These are phyloP conservation scores for Clitarchus hookeri DNA, from an alignment of 2,888 invertebrate genomes.

Conservation along the genomic window DNA sequence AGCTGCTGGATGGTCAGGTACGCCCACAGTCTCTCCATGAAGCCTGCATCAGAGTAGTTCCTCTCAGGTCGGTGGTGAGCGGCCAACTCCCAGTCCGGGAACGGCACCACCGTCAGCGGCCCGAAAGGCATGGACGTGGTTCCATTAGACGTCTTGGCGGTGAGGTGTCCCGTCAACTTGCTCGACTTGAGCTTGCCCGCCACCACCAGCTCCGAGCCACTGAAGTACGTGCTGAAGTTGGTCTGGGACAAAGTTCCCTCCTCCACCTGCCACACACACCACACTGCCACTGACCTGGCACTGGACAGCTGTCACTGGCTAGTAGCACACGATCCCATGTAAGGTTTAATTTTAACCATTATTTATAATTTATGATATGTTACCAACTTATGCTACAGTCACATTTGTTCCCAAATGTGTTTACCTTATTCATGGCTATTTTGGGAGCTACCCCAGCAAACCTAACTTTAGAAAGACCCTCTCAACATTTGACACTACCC, in stretches of 20 bases:
- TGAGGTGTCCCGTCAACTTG: conserved; percentile 32
- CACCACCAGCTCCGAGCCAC: conserved; percentile 66
- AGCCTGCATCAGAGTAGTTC: conserved; percentile 49
- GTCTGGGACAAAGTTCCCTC: conserved; percentile 59
- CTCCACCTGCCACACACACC: conserved; percentile 52
- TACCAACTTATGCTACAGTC: too few species aligned
- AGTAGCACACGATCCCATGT: too few species aligned
- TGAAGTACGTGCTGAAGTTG: conserved; percentile 63
- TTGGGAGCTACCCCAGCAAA: too few species aligned
- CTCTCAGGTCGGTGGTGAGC: conserved; percentile 44
- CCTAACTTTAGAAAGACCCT: too few species aligned
- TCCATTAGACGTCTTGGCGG: conserved; percentile 15
- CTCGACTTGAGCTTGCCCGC: conserved; percentile 57
- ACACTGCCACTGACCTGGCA: too few species aligned
- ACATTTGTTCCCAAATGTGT: too few species aligned
- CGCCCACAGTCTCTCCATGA: conserved; percentile 66
- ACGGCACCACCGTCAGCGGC: neutral
- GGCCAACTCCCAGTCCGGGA: conserved; percentile 41
- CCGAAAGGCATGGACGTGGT: conserved; percentile 10
- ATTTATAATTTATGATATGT: too few species aligned
- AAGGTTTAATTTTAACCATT: too few species aligned
- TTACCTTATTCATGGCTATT: too few species aligned
- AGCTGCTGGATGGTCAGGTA: conserved; percentile 69
- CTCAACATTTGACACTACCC: too few species aligned
- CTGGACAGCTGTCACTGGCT: too few species aligned